Base-by-base conservation (phyloP, 1,140 invertebrate species). In the Drosophila bipectinata region DNA sequence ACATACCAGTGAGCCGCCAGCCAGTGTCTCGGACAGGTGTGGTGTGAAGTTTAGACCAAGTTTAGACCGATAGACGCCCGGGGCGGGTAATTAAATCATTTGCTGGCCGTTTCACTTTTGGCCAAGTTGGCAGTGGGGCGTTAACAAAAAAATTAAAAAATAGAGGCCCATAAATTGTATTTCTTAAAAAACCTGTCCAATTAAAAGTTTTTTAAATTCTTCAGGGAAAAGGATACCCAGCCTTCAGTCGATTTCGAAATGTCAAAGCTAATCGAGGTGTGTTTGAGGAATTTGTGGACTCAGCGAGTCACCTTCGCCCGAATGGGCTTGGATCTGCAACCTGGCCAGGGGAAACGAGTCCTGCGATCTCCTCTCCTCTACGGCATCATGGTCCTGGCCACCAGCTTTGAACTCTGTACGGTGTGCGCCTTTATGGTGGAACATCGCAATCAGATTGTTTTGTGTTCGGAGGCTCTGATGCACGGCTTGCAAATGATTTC, bases 381-480 rank as follows among this genome's bases (percentile, higher is more conserved):
- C 32, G 15, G 48, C 0, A 51, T 82, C 4, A 82, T 81, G 79
- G 45, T 68, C 9, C 37, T 81, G 14, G 55, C 73, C 51, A 81
- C 79, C 37, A 51, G 67, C 24, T 81, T 81, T 4, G 78, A 81
- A 41, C 58, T 81, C 12, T 81, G 78, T 57, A 77, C 78, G n/a
- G 78, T 82, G 4, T 82, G 78, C 52, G 78, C 73, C 10, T 81
- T 82, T 6, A 81, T 81, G 6, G 67, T 62, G 7, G 26, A 53
- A 7, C 49, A 81, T 32, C 68, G 62, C 14, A 67, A 53, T 32
- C 68, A 81, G 24, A 78, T 81, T 7, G 79, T 81, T 12, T 58
- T 81, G 30, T 82, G 68, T 34, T 81, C 79, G 10, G 79, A 82
- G 59, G 79, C 79, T 2, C 44, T 81, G 44, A 81, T 81, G 78